Conservation (phyloP, 2,888 invertebrate species). For the Leptinotarsa haldemani region DNA sequence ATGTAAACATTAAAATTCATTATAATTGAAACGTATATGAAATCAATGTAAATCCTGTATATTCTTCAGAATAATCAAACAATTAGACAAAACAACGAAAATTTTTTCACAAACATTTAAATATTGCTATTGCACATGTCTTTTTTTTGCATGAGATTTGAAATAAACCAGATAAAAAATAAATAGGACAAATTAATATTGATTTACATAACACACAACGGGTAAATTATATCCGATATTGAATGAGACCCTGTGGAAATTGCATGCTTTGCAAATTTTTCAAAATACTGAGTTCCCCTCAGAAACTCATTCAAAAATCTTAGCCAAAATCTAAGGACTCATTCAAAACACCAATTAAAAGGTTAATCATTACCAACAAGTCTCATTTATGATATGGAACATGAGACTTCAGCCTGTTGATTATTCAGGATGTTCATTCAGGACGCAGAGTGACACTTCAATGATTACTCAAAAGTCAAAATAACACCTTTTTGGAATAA, state of each 20-base stretch:
- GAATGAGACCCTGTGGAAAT: background rate
- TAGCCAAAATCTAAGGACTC: slow-evolving; percentile 25
- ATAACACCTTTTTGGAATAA: slow-evolving; percentile 6
- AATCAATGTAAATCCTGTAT: slow-evolving; percentile 2
- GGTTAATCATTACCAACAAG: too few relatives aligned
- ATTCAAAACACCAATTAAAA: slow-evolving; percentile 35
- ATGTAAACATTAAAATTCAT: background rate
- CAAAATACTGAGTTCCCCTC: slow-evolving; percentile 26
- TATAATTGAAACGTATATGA: background rate
- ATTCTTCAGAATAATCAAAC: background rate
- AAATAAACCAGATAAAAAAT: slow-evolving; percentile 27
- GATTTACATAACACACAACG: slow-evolving; percentile 22
- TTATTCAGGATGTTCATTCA: slow-evolving; percentile 23
- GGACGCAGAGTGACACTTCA: background rate
- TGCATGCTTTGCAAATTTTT: background rate
- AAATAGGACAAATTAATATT: slow-evolving; percentile 25
- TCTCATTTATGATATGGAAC: slow-evolving; percentile 28
- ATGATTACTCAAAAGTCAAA: slow-evolving; percentile 3
- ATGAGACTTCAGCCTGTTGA: slow-evolving; percentile 15
- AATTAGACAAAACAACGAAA: slow-evolving; percentile 13
- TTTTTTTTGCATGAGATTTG: slow-evolving; percentile 27
- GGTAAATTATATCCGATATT: slow-evolving; percentile 17
- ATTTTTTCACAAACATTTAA: background rate
- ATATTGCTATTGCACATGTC: slow-evolving; percentile 42
- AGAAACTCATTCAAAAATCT: slow-evolving; percentile 26